Percentiles rank a stretch among this genome's conserved stretches.
These are phyloP conservation scores for Pseudomyrmex flavicornis DNA, from an alignment of 1,140 invertebrate genomes.

Conservation along the genomic window DNA sequence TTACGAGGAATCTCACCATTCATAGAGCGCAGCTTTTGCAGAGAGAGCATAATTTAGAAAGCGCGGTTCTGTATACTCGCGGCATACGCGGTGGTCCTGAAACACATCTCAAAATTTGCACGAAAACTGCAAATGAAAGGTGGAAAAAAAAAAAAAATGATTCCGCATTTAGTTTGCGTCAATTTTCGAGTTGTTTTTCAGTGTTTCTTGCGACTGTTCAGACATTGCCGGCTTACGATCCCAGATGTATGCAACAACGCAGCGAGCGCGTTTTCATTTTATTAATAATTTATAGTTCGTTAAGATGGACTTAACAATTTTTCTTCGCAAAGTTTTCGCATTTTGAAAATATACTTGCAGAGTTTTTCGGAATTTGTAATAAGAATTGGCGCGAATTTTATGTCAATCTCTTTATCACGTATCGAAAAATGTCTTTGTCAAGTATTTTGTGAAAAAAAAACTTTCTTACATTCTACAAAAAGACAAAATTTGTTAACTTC, in stretches of 20 bases:
- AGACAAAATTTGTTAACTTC: too few species aligned
- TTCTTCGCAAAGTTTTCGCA: background rate
- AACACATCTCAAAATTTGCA: too few species aligned
- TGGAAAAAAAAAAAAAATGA: slow-evolving; percentile 24
- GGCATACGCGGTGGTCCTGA: background rate
- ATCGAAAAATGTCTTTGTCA: too few species aligned
- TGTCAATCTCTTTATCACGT: too few species aligned
- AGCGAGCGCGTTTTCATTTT: background rate
- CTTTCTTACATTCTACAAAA: too few species aligned
- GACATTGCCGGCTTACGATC: background rate
- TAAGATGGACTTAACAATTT: slow-evolving; percentile 1
- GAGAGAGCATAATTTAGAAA: slow-evolving; percentile 8
- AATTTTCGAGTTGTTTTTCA: background rate
- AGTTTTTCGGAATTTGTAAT: background rate
- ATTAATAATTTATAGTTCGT: slow-evolving; percentile 15
- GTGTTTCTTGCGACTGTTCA: slow-evolving; percentile 15
- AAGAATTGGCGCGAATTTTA: too few species aligned
- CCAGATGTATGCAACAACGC: background rate
- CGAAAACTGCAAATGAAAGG: background rate
- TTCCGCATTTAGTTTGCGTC: background rate
- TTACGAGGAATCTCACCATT: slow-evolving; percentile 14
- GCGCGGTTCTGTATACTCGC: background rate
- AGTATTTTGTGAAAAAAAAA: too few species aligned
- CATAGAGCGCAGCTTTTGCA: background rate
- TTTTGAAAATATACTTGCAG: background rate